A percentile compares a stretch with the other conserved stretches of the same genome.
Conservation (phyloP, 2,797 vertebrate species). For the Heliangelus exortis region DNA sequence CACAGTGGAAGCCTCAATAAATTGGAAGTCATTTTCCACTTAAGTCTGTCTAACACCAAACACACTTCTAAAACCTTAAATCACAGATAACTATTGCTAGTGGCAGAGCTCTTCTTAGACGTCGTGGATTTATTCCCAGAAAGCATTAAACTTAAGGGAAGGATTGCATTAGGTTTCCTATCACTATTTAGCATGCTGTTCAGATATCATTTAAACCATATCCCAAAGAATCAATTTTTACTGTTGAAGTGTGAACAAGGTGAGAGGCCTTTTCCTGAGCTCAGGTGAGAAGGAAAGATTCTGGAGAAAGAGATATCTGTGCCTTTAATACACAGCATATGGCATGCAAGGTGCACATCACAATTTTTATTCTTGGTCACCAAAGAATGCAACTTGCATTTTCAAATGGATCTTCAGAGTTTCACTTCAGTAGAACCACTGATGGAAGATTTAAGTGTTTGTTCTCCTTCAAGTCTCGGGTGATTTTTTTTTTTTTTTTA, state of each 20-base stretch:
- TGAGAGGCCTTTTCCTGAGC: not conserved
- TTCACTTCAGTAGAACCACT: not conserved
- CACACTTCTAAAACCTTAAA: not conserved
- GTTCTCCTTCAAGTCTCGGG: not conserved
- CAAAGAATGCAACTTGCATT: not conserved
- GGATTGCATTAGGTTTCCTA: not conserved
- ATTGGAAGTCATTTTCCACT: not conserved
- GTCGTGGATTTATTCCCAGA: conserved; percentile 6
- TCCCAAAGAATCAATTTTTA: not conserved
- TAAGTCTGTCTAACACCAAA: not conserved
- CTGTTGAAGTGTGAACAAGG: not conserved
- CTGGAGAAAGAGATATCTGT: not conserved
- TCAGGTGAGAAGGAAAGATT: not conserved
- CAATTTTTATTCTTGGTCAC: not conserved
- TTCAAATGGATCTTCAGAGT: not conserved
- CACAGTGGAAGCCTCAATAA: not conserved
- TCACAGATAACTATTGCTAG: not conserved
- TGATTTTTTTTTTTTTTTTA: not conserved
- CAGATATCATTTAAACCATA: not conserved
- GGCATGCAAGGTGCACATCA: not conserved
- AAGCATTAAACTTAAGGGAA: not conserved
- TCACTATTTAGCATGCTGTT: not conserved
- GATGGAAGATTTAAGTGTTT: not conserved
- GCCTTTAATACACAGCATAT: not conserved
- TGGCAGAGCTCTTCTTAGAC: not conserved